Conservation (phyloP, 2,797 vertebrate species). For the Pipistrellus nathusii region DNA sequence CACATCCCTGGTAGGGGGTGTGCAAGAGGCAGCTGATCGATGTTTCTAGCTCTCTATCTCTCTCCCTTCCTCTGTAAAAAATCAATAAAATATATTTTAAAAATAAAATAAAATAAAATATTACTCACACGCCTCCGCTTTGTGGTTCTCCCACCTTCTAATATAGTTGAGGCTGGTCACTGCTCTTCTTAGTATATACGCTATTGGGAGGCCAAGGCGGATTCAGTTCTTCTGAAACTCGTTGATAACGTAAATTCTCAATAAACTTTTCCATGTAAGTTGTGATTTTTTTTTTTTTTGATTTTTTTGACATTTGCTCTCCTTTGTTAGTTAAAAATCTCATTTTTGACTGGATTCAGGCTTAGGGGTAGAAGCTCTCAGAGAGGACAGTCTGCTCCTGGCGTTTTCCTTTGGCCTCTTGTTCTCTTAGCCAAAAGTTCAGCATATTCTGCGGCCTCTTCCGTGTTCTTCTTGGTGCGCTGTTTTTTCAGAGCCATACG, state of each 20-base stretch:
- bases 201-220: not conserved
- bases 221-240: too few relatives aligned
- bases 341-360: conserved; percentile 99
- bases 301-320: conserved; percentile 68
- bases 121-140: not conserved
- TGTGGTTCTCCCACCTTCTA: not conserved
- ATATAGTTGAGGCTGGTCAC: not conserved
- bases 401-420: conserved; percentile 99
- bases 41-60: too few relatives aligned
- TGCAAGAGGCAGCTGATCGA: too few relatives aligned
- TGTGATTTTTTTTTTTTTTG: too few relatives aligned
- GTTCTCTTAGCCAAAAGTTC: conserved; percentile 98
- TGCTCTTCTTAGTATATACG: not conserved
- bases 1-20: too few relatives aligned
- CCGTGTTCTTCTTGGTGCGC: conserved; percentile 98
- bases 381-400: conserved; percentile 98
- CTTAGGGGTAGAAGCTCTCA: conserved; percentile 98
- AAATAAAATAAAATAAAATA: too few relatives aligned
- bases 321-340: conserved; percentile 86
- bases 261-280: not conserved
- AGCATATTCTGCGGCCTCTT: conserved; percentile 97
- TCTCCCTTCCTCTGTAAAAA: too few relatives aligned
- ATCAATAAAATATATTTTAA: too few relatives aligned
- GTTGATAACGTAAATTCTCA: not conserved
- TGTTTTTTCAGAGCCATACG: conserved; percentile 98